phyloP scores from a whole-genome alignment of 1,140 invertebrate genomes.

The Macrosteles quadrilineatus region DNA sequence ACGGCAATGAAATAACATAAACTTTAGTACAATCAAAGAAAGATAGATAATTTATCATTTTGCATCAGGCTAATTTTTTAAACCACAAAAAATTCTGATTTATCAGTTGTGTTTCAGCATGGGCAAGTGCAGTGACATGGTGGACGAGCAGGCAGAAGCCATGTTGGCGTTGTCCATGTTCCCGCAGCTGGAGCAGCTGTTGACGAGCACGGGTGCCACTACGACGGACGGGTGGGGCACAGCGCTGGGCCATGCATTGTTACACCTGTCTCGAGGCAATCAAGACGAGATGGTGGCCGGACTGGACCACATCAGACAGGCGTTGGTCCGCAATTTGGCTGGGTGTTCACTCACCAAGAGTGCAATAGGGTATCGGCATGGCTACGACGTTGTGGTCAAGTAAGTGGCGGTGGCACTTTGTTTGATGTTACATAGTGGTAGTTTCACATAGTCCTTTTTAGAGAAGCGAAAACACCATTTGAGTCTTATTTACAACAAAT shows the following conservation, averaged over 20 bases:
- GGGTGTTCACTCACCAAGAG: conserved; percentile 49
- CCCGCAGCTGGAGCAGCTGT: conserved; percentile 68
- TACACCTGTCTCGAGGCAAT: conserved; percentile 55
- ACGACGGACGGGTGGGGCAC: conserved; percentile 58
- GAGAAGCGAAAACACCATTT: too few relatives aligned
- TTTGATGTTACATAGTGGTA: too few relatives aligned
- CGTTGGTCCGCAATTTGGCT: conserved; percentile 67
- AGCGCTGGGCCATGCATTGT: conserved; percentile 60
- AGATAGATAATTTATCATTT: too few relatives aligned
- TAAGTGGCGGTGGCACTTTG: too few relatives aligned
- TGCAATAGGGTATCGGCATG: conserved; percentile 74
- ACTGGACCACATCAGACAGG: conserved; percentile 55
- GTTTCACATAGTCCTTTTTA: too few relatives aligned
- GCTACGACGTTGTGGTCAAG: conserved; percentile 79
- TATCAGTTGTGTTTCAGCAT: too few relatives aligned
- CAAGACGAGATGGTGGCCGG: conserved; percentile 49
- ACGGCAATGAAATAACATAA: too few relatives aligned
- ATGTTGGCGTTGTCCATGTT: conserved; percentile 86
- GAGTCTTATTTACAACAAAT: too few relatives aligned
- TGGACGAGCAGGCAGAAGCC: conserved; percentile 76
- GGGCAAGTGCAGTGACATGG: conserved; percentile 46
- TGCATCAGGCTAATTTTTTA: too few relatives aligned
- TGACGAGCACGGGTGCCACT: conserved; percentile 54
- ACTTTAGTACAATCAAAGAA: too few relatives aligned
- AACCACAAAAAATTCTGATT: too few relatives aligned